phyloP scores from a whole-genome alignment of 2,797 vertebrate species.

The Sphenodon punctatus region DNA sequence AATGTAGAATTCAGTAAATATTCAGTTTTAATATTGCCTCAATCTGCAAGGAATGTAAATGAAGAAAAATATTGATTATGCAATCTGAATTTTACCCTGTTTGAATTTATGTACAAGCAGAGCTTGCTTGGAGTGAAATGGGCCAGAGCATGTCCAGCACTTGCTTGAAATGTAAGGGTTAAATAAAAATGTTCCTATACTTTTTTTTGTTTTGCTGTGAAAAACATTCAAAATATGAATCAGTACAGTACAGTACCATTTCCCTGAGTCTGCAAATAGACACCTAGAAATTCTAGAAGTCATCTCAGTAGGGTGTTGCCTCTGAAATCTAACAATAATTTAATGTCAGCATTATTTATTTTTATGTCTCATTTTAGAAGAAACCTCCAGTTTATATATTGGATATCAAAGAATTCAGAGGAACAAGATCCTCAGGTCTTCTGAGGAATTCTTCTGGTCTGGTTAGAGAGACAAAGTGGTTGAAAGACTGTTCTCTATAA shows the following conservation, averaged over 20 bases:
- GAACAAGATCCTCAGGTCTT: no score
- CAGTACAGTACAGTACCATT: background rate
- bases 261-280: background rate
- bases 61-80: background rate
- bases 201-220: no score
- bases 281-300: background rate
- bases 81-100: background rate
- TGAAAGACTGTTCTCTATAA: background rate
- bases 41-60: accelerated
- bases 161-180: no score
- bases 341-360: background rate
- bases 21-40: background rate
- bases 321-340: background rate
- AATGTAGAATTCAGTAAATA: accelerated
- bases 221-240: background rate
- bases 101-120: background rate
- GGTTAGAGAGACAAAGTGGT: no score
- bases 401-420: background rate
- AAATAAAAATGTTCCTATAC: no score
- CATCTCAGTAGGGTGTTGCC: background rate
- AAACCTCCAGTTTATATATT: background rate
- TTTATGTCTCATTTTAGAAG: background rate
- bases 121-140: background rate
- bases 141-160: accelerated
- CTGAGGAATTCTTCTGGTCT: no score